phyloP scores from a whole-genome alignment of 2,888 invertebrate species.

The Deilephila elpenor region DNA sequence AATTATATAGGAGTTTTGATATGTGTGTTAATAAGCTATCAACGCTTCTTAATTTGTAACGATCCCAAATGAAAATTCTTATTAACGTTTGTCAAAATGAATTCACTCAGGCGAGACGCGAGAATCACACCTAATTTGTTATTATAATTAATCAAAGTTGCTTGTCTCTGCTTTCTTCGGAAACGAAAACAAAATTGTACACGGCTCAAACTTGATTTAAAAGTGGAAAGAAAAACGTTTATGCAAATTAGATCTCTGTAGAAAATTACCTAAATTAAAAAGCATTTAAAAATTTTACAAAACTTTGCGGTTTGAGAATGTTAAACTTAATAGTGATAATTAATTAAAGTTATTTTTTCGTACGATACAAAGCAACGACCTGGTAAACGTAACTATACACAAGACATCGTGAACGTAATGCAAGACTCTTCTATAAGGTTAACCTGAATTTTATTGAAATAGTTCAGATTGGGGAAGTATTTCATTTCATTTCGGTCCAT shows the following conservation, averaged over 20 bases:
- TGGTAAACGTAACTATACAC: too few relatives aligned
- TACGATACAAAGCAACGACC: too few relatives aligned
- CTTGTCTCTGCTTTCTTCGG: constrained; percentile 5
- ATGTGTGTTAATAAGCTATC: too few relatives aligned
- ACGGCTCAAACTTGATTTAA: constrained; percentile 18
- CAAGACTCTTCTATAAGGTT: too few relatives aligned
- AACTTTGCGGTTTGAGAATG: constrained; percentile 6
- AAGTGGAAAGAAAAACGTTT: constrained; percentile 30
- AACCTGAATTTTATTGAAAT: too few relatives aligned
- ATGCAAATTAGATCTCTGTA: constrained; percentile 21
- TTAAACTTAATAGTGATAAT: too few relatives aligned
- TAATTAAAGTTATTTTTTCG: too few relatives aligned
- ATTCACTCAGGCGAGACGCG: background rate
- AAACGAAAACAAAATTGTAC: constrained; percentile 11
- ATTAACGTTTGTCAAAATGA: constrained; percentile 16
- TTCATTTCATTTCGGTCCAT: too few relatives aligned
- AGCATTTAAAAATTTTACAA: constrained; percentile 36
- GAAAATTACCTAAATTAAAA: constrained; percentile 35
- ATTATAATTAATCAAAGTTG: constrained; percentile 23
- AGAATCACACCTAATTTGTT: constrained; percentile 28
- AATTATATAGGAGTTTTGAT: too few relatives aligned
- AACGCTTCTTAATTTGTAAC: background rate
- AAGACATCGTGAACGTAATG: too few relatives aligned
- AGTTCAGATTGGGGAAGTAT: too few relatives aligned
- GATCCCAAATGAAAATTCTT: background rate